Conservation (phyloP, 2,888 invertebrate species). For the Tromatobia lineatoria region DNA sequence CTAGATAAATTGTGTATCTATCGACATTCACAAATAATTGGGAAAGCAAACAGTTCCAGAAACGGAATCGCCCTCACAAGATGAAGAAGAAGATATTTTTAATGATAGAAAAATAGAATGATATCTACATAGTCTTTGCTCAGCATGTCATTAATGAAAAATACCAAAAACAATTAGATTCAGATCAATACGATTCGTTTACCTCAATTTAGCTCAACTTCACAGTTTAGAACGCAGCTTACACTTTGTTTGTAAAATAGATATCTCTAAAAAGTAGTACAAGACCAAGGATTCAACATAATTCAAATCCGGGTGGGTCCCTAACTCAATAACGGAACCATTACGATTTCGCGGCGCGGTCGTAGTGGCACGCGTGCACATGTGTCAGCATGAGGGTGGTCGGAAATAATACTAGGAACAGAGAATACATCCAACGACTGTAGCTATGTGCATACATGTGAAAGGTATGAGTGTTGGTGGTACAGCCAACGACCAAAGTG, state of each 20-base stretch:
- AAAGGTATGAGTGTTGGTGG: conserved; percentile 49
- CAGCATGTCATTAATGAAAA: too few species aligned
- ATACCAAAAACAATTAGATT: background rate
- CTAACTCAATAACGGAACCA: conserved; percentile 77
- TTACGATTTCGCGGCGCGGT: conserved; percentile 69
- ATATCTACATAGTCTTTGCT: too few species aligned
- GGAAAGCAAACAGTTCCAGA: background rate
- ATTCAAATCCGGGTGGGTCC: conserved; percentile 74
- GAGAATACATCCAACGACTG: conserved; percentile 14
- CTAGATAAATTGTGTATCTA: background rate
- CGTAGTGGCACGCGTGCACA: background rate
- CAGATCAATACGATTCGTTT: background rate
- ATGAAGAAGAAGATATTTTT: too few species aligned
- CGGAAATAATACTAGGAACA: background rate
- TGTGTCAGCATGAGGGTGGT: background rate
- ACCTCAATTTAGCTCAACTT: background rate
- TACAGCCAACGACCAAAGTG: conserved; percentile 55
- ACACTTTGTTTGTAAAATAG: background rate
- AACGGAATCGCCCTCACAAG: too few species aligned
- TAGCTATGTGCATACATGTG: conserved; percentile 19
- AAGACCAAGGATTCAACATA: conserved; percentile 66
- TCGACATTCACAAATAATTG: background rate
- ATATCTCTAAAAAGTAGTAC: background rate
- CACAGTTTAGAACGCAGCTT: background rate
- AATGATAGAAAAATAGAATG: background rate